A percentile compares a stretch with the other conserved stretches of the same genome.
These are phyloP conservation scores for Ophioninae sp. DNA, from an alignment of 2,888 invertebrate genomes.

Conservation along the genomic window DNA sequence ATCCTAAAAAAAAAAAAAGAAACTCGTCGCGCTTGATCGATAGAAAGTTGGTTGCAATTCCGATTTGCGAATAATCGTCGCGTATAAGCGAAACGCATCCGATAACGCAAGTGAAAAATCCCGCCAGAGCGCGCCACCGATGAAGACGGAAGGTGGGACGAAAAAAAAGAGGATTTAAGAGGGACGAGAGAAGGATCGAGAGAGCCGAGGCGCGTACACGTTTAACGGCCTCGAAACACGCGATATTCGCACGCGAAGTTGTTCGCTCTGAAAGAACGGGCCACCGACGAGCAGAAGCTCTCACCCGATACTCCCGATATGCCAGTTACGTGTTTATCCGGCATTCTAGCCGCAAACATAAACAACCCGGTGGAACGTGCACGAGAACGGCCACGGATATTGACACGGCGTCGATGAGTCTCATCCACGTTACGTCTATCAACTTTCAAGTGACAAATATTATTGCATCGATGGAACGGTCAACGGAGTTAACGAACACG, in stretches of 20 bases:
- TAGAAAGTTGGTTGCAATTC: background rate
- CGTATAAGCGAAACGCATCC: conserved; percentile 3
- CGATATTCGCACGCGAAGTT: conserved; percentile 59
- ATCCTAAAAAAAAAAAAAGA: too few relatives aligned
- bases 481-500: background rate
- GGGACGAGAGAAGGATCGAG: background rate
- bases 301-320: conserved; percentile 40
- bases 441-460: background rate
- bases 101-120: conserved; percentile 61
- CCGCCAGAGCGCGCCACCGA: conserved; percentile 60
- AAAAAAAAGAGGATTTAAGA: background rate
- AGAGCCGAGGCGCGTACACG: conserved; percentile 10
- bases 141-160: conserved; percentile 42
- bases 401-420: conserved; percentile 13
- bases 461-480: background rate
- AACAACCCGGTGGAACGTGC: background rate
- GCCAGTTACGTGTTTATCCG: conserved; percentile 45
- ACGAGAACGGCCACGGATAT: background rate
- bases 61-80: background rate
- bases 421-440: background rate
- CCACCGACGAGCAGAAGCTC: background rate
- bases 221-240: conserved; percentile 65
- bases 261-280: conserved; percentile 4
- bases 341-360: conserved; percentile 15
- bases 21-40: too few relatives aligned